Evolutionary conservation across 2,888 invertebrate species (phyloP).

Genomic region (Macrostomum cliftonense): DNA sequence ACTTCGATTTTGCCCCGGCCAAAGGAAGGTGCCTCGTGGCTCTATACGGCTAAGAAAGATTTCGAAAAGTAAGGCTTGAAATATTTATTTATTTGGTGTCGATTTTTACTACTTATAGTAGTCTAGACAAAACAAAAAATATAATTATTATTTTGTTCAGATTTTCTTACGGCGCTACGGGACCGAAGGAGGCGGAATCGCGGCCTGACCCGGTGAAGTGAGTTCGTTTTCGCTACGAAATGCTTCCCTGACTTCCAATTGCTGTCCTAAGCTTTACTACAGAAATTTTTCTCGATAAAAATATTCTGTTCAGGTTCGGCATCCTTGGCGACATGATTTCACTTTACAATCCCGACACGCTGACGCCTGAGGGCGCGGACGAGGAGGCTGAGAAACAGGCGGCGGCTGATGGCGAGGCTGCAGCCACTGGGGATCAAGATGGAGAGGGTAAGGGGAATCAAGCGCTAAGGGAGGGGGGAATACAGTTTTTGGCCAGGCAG

Average conservation of each 20-base stretch:
- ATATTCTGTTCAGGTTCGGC: slow-evolving; percentile 27
- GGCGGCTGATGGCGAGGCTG: too few relatives aligned
- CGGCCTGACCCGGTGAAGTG: too few relatives aligned
- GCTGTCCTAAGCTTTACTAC: too few relatives aligned
- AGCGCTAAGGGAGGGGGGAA: too few relatives aligned
- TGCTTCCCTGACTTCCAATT: too few relatives aligned
- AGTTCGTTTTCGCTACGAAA: too few relatives aligned
- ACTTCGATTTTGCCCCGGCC: slow-evolving; percentile 33
- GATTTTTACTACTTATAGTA: background rate
- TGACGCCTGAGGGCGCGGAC: slow-evolving; percentile 26
- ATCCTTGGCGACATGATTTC: slow-evolving; percentile 26
- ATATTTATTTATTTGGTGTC: background rate
- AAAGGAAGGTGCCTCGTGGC: slow-evolving; percentile 28
- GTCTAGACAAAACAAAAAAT: too few relatives aligned
- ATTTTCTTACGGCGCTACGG: background rate
- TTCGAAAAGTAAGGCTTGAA: slow-evolving; percentile 17
- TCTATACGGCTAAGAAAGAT: slow-evolving; percentile 18
- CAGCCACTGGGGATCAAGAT: too few relatives aligned
- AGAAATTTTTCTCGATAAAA: too few relatives aligned
- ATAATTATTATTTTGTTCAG: background rate
- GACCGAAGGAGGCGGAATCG: too few relatives aligned
- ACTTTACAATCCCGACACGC: slow-evolving; percentile 23
- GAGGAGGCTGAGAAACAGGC: slow-evolving; percentile 16
- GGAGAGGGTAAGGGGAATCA: too few relatives aligned
- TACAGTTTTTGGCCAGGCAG: too few relatives aligned